Evolutionary conservation across 2,888 invertebrate species (phyloP).

Genomic region (Operophtera brumata): DNA sequence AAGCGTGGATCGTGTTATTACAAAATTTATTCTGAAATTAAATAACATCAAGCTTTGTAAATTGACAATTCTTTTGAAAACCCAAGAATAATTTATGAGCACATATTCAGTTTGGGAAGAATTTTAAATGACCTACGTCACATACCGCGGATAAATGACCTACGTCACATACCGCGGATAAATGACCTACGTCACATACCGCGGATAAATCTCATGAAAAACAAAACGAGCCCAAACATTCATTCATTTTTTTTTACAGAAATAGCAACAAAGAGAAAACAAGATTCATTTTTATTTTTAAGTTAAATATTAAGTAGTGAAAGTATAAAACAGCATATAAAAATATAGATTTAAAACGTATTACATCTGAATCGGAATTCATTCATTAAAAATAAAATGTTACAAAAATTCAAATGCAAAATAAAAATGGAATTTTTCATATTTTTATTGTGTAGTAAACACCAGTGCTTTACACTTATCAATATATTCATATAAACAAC

Average conservation of each 20-base stretch:
- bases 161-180: constrained; percentile 32
- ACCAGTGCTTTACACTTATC: constrained; percentile 69
- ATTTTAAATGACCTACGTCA: constrained; percentile 46
- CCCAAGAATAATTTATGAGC: constrained; percentile 74
- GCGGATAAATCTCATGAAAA: constrained; percentile 26
- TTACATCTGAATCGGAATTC: constrained; percentile 56
- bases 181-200: constrained; percentile 21
- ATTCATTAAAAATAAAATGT: constrained; percentile 44
- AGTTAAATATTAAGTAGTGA: constrained; percentile 20
- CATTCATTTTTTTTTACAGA: constrained; percentile 31
- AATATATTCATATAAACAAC: constrained; percentile 77
- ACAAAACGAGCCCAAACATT: constrained; percentile 28
- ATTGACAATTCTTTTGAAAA: constrained; percentile 74
- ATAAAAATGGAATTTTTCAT: constrained; percentile 65
- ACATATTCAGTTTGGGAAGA: constrained; percentile 71
- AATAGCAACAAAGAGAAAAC: constrained; percentile 16
- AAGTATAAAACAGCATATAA: constrained; percentile 26
- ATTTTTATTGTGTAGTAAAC: constrained; percentile 62
- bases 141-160: constrained; percentile 28
- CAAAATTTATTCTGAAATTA: constrained; percentile 77
- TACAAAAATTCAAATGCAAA: constrained; percentile 62
- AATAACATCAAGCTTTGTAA: constrained; percentile 78
- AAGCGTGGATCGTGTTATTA: constrained; percentile 42
- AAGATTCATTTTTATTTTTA: constrained; percentile 9
- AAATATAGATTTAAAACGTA: constrained; percentile 59